A percentile compares a stretch with the other conserved stretches of the same genome.
phyloP scores from a whole-genome alignment of 2,888 invertebrate genomes.

The Blomia tropicalis region DNA sequence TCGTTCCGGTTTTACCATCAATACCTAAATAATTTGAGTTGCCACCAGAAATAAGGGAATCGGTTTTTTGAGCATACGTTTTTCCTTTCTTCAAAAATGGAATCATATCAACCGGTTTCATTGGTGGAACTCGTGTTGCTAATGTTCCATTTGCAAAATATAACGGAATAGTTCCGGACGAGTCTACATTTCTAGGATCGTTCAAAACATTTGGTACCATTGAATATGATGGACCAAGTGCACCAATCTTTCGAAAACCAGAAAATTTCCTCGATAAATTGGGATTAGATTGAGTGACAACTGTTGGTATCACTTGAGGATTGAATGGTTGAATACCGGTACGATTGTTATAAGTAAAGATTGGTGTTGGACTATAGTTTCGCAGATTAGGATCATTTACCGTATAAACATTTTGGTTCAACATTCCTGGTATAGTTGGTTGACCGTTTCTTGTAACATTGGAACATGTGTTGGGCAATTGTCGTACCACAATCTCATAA shows the following conservation, averaged over 20 bases:
- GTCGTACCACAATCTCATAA: conserved; percentile 30
- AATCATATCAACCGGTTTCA: conserved; percentile 14
- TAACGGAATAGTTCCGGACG: conserved; percentile 1
- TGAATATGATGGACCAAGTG: not conserved
- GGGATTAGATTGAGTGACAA: not conserved
- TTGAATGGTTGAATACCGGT: conserved; percentile 3
- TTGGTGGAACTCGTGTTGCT: conserved; percentile 3
- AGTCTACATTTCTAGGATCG: conserved; percentile 15
- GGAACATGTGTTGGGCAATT: conserved; percentile 28
- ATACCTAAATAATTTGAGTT: not conserved
- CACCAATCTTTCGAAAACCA: not conserved
- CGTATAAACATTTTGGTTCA: not conserved
- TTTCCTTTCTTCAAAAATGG: conserved; percentile 12
- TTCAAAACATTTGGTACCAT: conserved; percentile 3
- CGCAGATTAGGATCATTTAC: conserved; percentile 11
- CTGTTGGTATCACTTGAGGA: not conserved
- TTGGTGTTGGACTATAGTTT: not conserved
- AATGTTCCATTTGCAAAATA: conserved; percentile 11
- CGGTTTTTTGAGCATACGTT: not conserved
- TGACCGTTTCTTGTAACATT: not conserved
- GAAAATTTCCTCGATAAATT: not conserved
- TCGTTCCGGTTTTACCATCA: not conserved
- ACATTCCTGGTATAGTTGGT: not conserved
- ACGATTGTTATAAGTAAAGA: not conserved
- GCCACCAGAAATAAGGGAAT: not conserved